Evolutionary conservation across 2,888 invertebrate genomes (phyloP), one percentile per base, ranked within the genome.

Genomic region (Hoplodrina blanda): DNA sequence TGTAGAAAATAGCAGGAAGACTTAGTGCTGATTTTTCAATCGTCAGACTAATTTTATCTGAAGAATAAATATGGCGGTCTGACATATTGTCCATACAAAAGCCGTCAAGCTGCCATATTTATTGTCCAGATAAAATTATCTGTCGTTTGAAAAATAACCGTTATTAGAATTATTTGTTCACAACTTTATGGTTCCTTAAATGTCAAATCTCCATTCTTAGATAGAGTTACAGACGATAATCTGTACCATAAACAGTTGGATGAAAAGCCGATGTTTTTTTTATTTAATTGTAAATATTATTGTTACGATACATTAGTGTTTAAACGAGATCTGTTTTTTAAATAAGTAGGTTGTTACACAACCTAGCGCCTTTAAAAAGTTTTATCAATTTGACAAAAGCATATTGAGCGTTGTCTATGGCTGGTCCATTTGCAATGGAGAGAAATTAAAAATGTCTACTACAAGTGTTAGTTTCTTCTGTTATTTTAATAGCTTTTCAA

Each of bases 281-380:
- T 88, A 89, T 88, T 87, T 89, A 86, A 89, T 86, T 93, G 92
- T 93, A 93, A 91, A 93, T 92, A 93, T 87, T 87, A 91, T 91
- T 91, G 88, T 91, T 90, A 89, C 81, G 83, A 85, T 89, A 85
- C 85, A 86, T 90, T 93, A 93, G 91, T 90, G 84, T 89, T 92
- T 92, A 92, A 90, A 87, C 82, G 89, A 93, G 93, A 93, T 93
- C 93, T 93, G 93, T 92, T 91, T 91, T 25, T 91, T 90, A 89
- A 87, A 74, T 90, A 90, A 90, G 87, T 89, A 86, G 88, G 88
- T 89, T 85, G 88, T 86, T 82, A 85, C 82, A 82, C 87, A 87
- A 86, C 86, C 81, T 77, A 76, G 64, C 68, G 81, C 84, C 83
- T 84, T 83, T 77, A 67, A 78, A 78, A 85, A 80, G 81, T 89